These are phyloP conservation scores for Xestia ashworthii DNA, from an alignment of 2,888 invertebrate species.

Conservation along the genomic window DNA sequence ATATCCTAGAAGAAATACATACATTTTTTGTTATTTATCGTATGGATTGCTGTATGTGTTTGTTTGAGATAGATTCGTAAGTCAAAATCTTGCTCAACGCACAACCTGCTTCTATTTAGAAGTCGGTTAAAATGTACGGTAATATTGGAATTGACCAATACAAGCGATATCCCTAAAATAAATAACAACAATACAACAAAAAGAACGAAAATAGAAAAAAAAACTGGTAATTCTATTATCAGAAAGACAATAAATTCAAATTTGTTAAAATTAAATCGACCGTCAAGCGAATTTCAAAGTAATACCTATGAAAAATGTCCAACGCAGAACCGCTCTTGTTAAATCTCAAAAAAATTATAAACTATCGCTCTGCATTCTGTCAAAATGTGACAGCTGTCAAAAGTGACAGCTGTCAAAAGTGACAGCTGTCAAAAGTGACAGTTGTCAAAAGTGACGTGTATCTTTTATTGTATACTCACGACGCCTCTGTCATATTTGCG, in stretches of 20 bases:
- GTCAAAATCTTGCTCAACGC: neutral
- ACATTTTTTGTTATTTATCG: neutral
- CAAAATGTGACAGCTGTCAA: neutral
- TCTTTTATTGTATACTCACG: slow-evolving; percentile 26
- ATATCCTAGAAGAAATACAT: neutral
- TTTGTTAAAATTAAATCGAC: neutral
- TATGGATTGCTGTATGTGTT: neutral
- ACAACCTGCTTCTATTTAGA: neutral
- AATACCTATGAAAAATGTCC: slow-evolving; percentile 38
- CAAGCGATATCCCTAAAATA: slow-evolving; percentile 20
- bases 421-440: slow-evolving; percentile 5
- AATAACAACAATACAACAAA: slow-evolving; percentile 12
- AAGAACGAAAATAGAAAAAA: accelerated
- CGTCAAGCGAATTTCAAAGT: neutral
- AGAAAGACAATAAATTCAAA: neutral
- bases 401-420: slow-evolving; percentile 5
- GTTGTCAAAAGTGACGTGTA: slow-evolving; percentile 3
- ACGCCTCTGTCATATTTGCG: slow-evolving; percentile 42
- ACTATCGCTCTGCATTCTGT: slow-evolving; percentile 36
- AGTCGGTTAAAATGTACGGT: neutral
- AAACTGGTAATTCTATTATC: neutral
- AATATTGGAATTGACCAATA: neutral
- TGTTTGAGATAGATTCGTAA: neutral
- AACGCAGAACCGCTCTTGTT: slow-evolving; percentile 48
- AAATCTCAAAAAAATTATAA: slow-evolving; percentile 1